Evolutionary conservation across 2,113 vertebrate species (phyloP), one percentile per base, ranked within the genome.

Genomic region (Oncorhynchus mykiss): DNA sequence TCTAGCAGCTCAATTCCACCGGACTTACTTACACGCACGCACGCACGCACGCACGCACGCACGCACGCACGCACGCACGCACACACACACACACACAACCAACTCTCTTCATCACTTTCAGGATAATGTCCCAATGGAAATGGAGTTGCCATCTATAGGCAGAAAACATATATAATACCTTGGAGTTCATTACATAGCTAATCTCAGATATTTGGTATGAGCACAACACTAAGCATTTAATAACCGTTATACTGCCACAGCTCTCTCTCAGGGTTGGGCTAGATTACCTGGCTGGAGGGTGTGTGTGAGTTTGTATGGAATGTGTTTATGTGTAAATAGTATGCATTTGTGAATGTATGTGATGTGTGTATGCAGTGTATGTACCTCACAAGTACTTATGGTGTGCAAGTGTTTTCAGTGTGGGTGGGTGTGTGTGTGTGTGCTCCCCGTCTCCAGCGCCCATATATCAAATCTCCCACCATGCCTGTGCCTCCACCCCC

Each of bases 401-500:
- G 49, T 20, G 20, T 59, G 67, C 29, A 57, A 71, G 51, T 75
- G 62, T 71, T 57, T 34, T 45, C 48, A 48, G 5, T 71, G 16
- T 66, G 74, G 51, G 64, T 51, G 71, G 2, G 25, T 27, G 27
- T 27, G 27, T 27, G 27, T 27, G 27, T 13, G 16, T 51, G 4
- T 12, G 25, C 65, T 84, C 83, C 79, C 79, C 67, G 71, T 89
- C 73, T 78, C 76, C 45, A 74, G 31, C 57, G 90, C 88, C 81
- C 90, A 93, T 97, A 93, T 93, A 97, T 96, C 95, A 96, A 87
- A 85, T 69, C 86, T 89, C 91, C 91, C 83, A 93, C 92, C 75
- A 86, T 83, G 92, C 93, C 78, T 84, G 93, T 73, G 90, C 93
- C 92, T 91, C 88, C 91, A 91, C 92, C 93, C 96, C 96, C 90